Evolutionary conservation across 2,113 vertebrate species (phyloP).

Genomic region (Plestiodon gilberti): DNA sequence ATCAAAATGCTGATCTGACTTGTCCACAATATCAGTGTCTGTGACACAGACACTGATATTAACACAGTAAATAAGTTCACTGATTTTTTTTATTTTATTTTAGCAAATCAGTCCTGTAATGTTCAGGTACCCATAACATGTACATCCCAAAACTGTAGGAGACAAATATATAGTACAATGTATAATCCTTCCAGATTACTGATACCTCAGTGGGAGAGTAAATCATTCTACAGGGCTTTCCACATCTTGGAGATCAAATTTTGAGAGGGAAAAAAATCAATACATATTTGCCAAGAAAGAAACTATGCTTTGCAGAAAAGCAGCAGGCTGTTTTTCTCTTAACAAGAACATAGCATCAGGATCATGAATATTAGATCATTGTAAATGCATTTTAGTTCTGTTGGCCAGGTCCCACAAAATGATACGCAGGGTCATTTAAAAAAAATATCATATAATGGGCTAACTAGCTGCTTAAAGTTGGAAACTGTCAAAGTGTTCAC

Average conservation of each 20-base stretch:
- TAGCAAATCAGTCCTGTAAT: constrained; percentile 21
- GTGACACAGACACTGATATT: neutral
- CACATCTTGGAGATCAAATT: constrained; percentile 37
- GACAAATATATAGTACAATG: constrained; percentile 21
- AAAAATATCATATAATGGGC: neutral
- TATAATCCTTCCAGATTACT: constrained; percentile 31
- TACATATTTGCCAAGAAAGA: constrained; percentile 20
- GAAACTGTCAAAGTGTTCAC: neutral
- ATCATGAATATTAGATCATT: constrained; percentile 26
- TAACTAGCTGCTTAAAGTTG: constrained; percentile 5
- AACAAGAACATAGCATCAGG: neutral
- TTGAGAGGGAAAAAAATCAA: constrained; percentile 26
- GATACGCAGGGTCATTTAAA: neutral
- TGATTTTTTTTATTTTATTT: neutral
- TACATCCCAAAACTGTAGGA: neutral
- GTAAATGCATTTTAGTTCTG: constrained; percentile 8
- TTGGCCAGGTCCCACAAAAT: neutral
- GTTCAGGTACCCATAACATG: neutral
- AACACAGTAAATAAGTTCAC: neutral
- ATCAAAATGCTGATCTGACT: neutral
- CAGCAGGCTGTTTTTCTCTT: constrained; percentile 23
- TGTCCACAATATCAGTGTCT: too few species aligned
- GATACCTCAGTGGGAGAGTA: constrained; percentile 21
- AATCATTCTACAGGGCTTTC: constrained; percentile 20
- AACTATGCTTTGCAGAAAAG: constrained; percentile 23